These are phyloP conservation scores for Lochmaea crataegi DNA, from an alignment of 2,888 invertebrate species.

Conservation along the genomic window DNA sequence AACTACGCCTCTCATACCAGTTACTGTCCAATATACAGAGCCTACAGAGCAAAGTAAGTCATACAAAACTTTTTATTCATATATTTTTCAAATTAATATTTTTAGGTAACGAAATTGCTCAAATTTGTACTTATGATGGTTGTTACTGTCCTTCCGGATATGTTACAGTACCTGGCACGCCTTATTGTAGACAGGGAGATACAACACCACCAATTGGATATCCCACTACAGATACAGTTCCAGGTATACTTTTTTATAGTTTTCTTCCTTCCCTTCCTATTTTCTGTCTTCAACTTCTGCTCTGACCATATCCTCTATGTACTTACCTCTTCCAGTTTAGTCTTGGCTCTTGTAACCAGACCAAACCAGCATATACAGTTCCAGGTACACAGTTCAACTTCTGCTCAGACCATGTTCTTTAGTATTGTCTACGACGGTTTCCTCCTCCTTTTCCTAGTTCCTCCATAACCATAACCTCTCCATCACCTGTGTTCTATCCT, in stretches of 20 bases:
- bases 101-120: conserved; percentile 46
- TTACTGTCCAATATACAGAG: conserved; percentile 25
- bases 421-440: too few relatives aligned
- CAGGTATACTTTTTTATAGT: conserved; percentile 16
- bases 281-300: too few relatives aligned
- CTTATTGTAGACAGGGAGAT: conserved; percentile 52
- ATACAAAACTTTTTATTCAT: neutral
- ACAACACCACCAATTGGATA: conserved; percentile 20
- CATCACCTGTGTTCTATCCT: too few relatives aligned
- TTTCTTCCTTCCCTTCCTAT: too few relatives aligned
- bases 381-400: conserved; percentile 10
- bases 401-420: too few relatives aligned
- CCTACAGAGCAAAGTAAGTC: conserved; percentile 30
- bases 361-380: conserved; percentile 31
- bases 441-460: too few relatives aligned
- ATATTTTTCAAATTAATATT: neutral
- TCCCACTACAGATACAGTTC: conserved; percentile 37
- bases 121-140: conserved; percentile 63
- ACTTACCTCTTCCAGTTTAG: too few relatives aligned
- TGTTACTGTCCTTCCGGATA: conserved; percentile 74
- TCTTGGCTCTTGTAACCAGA: too few relatives aligned
- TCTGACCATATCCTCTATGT: too few relatives aligned
- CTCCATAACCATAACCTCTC: too few relatives aligned
- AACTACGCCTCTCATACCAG: conserved; percentile 44
- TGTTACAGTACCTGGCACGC: conserved; percentile 55